Evolutionary conservation across 2,888 invertebrate genomes (phyloP), one percentile per base, ranked within the genome.

Genomic region (Acleris emargana): DNA sequence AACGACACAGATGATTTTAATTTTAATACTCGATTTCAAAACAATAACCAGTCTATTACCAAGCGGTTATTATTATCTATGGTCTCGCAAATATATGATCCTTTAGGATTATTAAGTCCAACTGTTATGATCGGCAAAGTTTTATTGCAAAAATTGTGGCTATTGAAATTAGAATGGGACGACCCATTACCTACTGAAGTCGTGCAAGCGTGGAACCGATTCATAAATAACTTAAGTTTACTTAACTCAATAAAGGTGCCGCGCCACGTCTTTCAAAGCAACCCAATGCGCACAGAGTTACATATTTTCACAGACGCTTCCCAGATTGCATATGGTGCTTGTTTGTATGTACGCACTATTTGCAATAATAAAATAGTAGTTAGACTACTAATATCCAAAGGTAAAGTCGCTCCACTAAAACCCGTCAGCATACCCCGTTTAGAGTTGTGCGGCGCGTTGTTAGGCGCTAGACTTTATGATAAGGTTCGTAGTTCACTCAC

Each of bases 281-380:
- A 53, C 5, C 20, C 54, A 25, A n/a, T 22, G 28, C 22, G 7
- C 28, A 43, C 16, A 18, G 60, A 71, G 54, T 45, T 71, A 28
- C 68, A 71, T 20, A 66, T 71, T 11, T 69, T 71, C 51, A 66
- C 64, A 1, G 71, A 74, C 17, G 73, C 74, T 3, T 73, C 72
- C 4, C 61, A 72, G 38, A 20, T 13, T 3, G 75, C 72, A 0
- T 74, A 72, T 18, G 73, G 73, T 6, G 70, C 72, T 1, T 74
- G 74, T 38, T 70, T 71, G 1, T 77, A 76, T 64, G 42, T 76
- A 11, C 69, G 72, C 0, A 67, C 67, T 5, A 28, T 45, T 11
- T 22, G 22, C 22, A 22, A 22, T 3, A 22, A 22, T 22, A 22
- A 22, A 22, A 3, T 22, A 22, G 22, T 22, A 22, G 22, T 20